Evolutionary conservation across 2,797 vertebrate species (phyloP).

Genomic region (Aselliscus stoliczkanus): DNA sequence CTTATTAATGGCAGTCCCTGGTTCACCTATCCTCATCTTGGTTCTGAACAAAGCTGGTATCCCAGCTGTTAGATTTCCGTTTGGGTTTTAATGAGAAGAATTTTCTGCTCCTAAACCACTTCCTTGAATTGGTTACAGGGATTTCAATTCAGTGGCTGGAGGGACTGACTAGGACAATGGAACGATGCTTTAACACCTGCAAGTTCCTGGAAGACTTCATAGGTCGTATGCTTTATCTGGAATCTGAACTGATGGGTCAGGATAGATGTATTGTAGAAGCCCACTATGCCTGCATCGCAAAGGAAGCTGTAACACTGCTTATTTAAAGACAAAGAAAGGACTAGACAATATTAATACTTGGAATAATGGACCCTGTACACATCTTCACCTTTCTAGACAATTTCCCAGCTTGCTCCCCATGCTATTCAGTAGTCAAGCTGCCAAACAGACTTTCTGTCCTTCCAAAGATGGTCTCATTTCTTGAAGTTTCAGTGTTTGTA

Average conservation of each 20-base stretch:
- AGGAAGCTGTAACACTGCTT: not conserved
- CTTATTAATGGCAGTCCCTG: not conserved
- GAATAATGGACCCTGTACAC: not conserved
- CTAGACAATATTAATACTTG: not conserved
- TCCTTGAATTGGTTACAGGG: not conserved
- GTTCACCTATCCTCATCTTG: not conserved
- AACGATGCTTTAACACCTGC: not conserved
- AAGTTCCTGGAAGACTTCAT: not conserved
- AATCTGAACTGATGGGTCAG: not conserved
- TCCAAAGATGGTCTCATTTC: slow-evolving; percentile 66
- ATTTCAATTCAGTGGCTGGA: not conserved
- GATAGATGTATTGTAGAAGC: not conserved
- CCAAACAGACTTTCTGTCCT: slow-evolving; percentile 67
- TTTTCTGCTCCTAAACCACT: not conserved
- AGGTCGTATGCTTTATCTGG: not conserved
- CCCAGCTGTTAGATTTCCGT: not conserved
- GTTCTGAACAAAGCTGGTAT: not conserved
- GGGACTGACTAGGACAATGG: not conserved
- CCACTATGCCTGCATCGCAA: not conserved
- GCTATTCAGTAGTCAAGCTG: slow-evolving; percentile 58
- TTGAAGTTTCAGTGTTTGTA: slow-evolving; percentile 72
- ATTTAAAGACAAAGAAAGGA: not conserved
- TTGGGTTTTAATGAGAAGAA: not conserved
- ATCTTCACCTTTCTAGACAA: slow-evolving; percentile 36
- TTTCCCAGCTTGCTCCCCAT: slow-evolving; percentile 8